phyloP scores from a whole-genome alignment of 2,113 vertebrate genomes.

The Hyperopisus bebe region DNA sequence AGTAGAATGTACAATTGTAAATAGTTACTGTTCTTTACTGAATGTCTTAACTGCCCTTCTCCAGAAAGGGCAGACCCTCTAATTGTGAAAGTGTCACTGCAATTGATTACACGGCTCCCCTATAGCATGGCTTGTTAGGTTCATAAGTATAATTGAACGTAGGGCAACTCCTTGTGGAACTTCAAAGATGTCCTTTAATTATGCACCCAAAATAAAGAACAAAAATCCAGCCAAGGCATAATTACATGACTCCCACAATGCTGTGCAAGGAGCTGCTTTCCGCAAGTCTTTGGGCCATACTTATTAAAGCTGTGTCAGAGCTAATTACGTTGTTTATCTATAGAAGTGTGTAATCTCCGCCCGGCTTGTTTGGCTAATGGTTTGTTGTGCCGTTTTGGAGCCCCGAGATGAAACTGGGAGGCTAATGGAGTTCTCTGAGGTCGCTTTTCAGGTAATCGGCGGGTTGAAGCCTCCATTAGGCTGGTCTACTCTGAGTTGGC shows the following conservation, averaged over 20 bases:
- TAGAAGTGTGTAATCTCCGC: constrained; percentile 18
- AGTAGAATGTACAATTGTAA: neutral
- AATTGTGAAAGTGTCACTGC: neutral
- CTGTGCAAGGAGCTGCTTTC: neutral
- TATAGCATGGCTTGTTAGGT: constrained; percentile 2
- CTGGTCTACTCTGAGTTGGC: neutral
- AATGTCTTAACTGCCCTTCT: neutral
- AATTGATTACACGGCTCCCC: neutral
- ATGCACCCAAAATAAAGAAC: neutral
- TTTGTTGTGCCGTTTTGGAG: constrained; percentile 7
- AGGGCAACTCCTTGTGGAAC: neutral
- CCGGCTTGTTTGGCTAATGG: constrained; percentile 22
- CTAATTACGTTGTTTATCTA: constrained; percentile 28
- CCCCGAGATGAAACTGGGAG: neutral
- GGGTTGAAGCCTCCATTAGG: neutral
- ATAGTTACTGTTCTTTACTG: neutral
- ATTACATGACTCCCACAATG: constrained; percentile 19
- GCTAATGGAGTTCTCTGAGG: constrained; percentile 14
- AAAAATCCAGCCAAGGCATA: constrained; percentile 1
- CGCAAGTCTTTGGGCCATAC: neutral
- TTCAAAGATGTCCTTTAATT: constrained; percentile 19
- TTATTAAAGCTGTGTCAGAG: constrained; percentile 20
- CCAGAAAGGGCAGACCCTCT: neutral
- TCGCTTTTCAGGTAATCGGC: constrained; percentile 1
- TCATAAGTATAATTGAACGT: neutral